Conservation (phyloP, 2,113 vertebrate genomes). For the Platichthys flesus region DNA sequence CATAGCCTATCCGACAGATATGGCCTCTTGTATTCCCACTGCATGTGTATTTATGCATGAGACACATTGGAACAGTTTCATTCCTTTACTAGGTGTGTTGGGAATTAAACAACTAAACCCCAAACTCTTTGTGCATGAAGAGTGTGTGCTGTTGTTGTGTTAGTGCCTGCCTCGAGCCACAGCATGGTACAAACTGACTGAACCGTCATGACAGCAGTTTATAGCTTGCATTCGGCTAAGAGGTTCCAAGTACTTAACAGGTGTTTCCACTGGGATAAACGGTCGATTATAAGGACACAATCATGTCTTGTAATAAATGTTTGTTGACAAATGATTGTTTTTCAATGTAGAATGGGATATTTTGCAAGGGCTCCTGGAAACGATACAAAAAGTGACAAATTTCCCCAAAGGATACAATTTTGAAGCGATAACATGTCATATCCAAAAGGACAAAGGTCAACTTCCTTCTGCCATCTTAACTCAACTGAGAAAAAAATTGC, state of each 20-base stretch:
- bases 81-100: not conserved
- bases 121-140: not conserved
- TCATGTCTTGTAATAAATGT: not conserved
- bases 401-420: not conserved
- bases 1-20: not conserved
- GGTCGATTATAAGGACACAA: conserved; percentile 1
- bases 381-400: too few species aligned
- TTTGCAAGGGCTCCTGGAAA: not conserved
- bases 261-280: conserved; percentile 7
- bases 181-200: not conserved
- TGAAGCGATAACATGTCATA: not conserved
- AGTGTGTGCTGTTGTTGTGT: not conserved
- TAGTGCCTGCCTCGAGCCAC: not conserved
- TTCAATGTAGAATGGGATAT: not conserved
- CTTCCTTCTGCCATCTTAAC: not conserved
- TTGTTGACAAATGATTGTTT: not conserved
- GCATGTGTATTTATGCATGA: not conserved
- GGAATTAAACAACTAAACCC: not conserved
- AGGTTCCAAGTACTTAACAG: not conserved
- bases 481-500: too few species aligned
- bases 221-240: conserved; percentile 1
- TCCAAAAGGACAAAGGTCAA: not conserved
- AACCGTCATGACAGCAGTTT: conserved; percentile 7
- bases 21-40: conserved; percentile 1
- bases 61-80: not conserved